These are phyloP conservation scores for Dicaeum eximium DNA, from an alignment of 2,113 vertebrate genomes.

Conservation along the genomic window DNA sequence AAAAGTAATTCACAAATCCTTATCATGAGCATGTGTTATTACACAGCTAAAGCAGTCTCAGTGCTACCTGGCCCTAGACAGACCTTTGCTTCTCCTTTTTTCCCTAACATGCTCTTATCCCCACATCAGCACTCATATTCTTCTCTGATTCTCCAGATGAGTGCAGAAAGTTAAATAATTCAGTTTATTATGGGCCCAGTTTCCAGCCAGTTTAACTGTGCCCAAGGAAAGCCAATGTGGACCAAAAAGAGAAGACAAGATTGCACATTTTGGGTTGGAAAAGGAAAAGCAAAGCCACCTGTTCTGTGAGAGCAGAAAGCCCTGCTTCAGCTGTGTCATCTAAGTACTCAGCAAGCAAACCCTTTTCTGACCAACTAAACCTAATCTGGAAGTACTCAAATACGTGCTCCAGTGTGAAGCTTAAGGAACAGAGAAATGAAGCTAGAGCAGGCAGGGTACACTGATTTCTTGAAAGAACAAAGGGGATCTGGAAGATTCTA, in stretches of 20 bases:
- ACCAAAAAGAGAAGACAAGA: neutral
- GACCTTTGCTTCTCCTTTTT: neutral
- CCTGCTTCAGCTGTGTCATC: neutral
- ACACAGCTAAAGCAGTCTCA: neutral
- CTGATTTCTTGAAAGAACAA: neutral
- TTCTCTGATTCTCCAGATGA: neutral
- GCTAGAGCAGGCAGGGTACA: neutral
- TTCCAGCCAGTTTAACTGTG: neutral
- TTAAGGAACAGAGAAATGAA: neutral
- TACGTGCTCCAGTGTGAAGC: neutral
- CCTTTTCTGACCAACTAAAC: neutral
- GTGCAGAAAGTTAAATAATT: neutral
- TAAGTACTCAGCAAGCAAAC: neutral
- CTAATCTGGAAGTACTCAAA: neutral
- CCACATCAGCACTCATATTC: neutral
- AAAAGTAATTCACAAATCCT: neutral
- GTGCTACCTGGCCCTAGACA: neutral
- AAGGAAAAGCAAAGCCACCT: neutral
- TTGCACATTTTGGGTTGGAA: neutral
- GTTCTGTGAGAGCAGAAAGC: neutral
- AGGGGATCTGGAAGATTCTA: neutral
- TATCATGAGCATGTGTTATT: neutral
- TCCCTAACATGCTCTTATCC: neutral
- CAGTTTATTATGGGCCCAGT: neutral
- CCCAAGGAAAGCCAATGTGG: neutral